Evolutionary conservation across 2,113 vertebrate genomes (phyloP), one percentile per base, ranked within the genome.

Genomic region (Atrichornis clamosus): DNA sequence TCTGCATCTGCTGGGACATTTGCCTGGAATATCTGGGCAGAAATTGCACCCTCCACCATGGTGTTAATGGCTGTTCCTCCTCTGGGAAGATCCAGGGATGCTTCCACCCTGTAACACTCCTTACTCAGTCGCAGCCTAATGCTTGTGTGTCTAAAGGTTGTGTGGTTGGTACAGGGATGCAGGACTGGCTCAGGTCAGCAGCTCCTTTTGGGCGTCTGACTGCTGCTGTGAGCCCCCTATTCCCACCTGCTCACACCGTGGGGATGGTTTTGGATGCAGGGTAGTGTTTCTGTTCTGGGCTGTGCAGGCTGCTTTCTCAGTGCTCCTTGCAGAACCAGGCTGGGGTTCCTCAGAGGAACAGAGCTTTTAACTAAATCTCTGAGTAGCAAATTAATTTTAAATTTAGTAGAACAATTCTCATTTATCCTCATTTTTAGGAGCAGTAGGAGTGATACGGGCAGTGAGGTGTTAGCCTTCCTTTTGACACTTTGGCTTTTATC

Each of bases 31-130:
- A 52, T 5, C 60, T 53, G 78, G 64, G 30, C 26, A 30, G 39
- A 19, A 46, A 18, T 22, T 0, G 0, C 32, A n/a, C 27, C 16
- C 41, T 72, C 30, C 30, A 13, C 0, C 0, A 4, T 19, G 42
- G 22, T 72, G 23, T 72, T 30, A 26, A 17, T 52, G 56, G 28
- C 41, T 35, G 4, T 10, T 56, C 15, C 47, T 73, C 33, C 44
- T 41, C 41, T 26, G 26, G 17, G 53, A 52, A 63, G n/a, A 22
- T 49, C 50, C 35, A 60, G 59, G n/a, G 32, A 33, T 24, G 32
- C 42, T 82, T 58, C 35, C 39, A 46, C 30, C 33, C 10, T 1
- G 0, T 59, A 75, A 26, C 16, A 5, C 10, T 55, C 73, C 35
- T 60, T 46, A 26, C 11, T 13, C 33, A 16, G 46, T 10, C 22